phyloP scores from a whole-genome alignment of 37 sponge, comb jelly and placozoan genomes.

The Lycopodina hypogea region DNA sequence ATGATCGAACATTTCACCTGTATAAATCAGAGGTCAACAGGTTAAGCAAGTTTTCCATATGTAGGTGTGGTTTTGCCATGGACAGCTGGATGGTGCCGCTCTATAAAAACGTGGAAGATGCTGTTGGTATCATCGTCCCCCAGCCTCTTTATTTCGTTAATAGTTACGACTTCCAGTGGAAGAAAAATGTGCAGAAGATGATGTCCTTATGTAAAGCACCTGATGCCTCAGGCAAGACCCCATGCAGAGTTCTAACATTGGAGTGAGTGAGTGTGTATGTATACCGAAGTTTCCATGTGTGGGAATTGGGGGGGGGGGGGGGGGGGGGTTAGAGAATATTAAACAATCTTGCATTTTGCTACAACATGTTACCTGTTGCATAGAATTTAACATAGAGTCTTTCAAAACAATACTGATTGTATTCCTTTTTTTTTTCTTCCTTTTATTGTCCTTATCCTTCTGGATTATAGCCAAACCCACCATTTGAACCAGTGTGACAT shows the following conservation, averaged over 20 bases:
- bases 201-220: constrained; percentile 40
- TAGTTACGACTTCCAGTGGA: constrained; percentile 59
- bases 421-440: neutral
- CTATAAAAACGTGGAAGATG: constrained; percentile 26
- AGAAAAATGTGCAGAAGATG: constrained; percentile 46
- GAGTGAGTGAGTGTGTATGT: neutral
- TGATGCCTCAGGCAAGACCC: constrained; percentile 20
- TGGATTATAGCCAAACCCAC: constrained; percentile 27
- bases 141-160: constrained; percentile 74
- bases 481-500: constrained; percentile 46
- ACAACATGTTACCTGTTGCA: too few species aligned
- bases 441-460: too few species aligned
- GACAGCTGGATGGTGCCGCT: constrained; percentile 72
- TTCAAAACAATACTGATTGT: neutral
- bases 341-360: too few species aligned
- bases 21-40: too few species aligned
- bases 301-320: too few species aligned
- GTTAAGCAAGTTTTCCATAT: too few species aligned
- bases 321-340: too few species aligned
- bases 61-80: constrained; percentile 68
- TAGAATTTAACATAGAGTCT: too few species aligned
- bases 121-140: constrained; percentile 2
- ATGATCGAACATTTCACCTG: too few species aligned
- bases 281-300: neutral
- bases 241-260: constrained; percentile 33